Conservation (phyloP, 2,113 vertebrate genomes). For the Puffinus mauretanicus region DNA sequence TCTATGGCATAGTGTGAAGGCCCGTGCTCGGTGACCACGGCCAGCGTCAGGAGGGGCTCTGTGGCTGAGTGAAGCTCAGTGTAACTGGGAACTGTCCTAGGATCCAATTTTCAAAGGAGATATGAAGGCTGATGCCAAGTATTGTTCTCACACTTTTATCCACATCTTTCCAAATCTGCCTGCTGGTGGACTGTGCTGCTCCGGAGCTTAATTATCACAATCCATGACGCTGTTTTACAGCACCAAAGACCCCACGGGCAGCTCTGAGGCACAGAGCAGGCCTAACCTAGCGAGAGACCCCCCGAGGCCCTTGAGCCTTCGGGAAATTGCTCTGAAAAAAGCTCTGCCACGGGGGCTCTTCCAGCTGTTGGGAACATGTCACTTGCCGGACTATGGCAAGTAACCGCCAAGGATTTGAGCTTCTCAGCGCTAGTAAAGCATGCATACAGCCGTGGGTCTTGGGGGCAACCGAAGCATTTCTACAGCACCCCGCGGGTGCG, state of each 20-base stretch:
- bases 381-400: background rate
- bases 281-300: background rate
- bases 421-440: background rate
- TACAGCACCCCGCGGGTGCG: background rate
- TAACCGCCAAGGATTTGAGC: background rate
- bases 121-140: background rate
- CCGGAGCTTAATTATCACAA: background rate
- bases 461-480: background rate
- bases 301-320: background rate
- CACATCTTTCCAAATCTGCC: background rate
- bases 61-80: background rate
- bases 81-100: background rate
- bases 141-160: background rate
- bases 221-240: background rate
- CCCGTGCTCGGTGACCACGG: background rate
- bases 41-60: background rate
- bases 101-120: background rate
- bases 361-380: background rate
- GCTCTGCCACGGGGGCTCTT: background rate
- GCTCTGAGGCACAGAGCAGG: background rate
- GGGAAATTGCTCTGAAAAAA: background rate
- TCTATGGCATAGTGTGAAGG: background rate
- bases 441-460: too few relatives aligned
- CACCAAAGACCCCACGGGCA: background rate
- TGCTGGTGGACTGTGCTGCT: background rate